Conservation (phyloP, 2,888 invertebrate genomes). For the Adineta ricciae region DNA sequence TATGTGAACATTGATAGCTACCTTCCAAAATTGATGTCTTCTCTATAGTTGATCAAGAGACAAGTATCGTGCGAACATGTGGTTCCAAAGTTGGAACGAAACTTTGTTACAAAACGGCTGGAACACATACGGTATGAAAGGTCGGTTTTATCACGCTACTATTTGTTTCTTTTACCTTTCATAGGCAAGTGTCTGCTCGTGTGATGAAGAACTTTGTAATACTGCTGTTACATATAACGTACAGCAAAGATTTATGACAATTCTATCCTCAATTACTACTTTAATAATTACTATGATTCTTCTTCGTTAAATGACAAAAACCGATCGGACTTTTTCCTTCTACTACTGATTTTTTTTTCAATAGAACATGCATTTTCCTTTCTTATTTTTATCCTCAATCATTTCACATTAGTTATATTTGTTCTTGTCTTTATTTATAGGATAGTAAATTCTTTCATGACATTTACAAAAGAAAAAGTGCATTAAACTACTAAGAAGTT, state of each 20-base stretch:
- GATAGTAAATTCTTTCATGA: neutral
- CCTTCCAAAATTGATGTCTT: neutral
- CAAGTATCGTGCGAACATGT: conserved; percentile 1
- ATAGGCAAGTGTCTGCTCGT: neutral
- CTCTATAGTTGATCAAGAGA: neutral
- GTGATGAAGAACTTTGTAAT: neutral
- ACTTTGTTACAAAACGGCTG: neutral
- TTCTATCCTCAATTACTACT: neutral
- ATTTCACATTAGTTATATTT: no score
- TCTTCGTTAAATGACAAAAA: neutral
- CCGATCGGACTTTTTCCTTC: neutral
- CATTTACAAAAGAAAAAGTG: neutral
- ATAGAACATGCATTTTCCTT: no score
- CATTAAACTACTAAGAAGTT: neutral
- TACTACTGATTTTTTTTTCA: neutral
- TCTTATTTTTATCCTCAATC: no score
- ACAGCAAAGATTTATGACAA: neutral
- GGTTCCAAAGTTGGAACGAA: neutral
- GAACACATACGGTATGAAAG: neutral
- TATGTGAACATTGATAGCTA: neutral
- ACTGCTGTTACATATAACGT: neutral
- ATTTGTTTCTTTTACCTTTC: neutral
- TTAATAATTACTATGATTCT: neutral
- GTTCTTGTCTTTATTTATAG: neutral
- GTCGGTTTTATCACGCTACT: neutral